Evolutionary conservation across 1,140 invertebrate genomes (phyloP).

Genomic region (Drosophila erecta): DNA sequence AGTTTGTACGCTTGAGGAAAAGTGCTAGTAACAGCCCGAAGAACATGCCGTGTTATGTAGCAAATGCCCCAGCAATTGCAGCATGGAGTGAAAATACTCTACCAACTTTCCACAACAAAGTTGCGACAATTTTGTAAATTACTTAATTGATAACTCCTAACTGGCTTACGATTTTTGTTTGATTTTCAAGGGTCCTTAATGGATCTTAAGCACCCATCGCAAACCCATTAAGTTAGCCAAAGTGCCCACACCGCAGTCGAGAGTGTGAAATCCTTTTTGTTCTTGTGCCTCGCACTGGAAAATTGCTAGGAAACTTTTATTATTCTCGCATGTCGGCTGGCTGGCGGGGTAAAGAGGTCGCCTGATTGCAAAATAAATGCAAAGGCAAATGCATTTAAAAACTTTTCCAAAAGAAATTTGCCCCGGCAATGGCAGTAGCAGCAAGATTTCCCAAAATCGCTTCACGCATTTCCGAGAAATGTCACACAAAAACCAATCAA

Average conservation of each 20-base stretch:
- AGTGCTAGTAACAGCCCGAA: slow-evolving; percentile 39
- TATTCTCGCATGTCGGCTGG: slow-evolving; percentile 57
- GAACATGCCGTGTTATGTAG: slow-evolving; percentile 26
- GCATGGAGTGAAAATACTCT: slow-evolving; percentile 19
- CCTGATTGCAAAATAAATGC: slow-evolving; percentile 72
- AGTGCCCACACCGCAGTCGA: slow-evolving; percentile 9
- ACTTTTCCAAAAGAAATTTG: slow-evolving; percentile 42
- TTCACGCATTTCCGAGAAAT: slow-evolving; percentile 34
- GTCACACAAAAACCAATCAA: slow-evolving; percentile 62
- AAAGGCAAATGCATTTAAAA: slow-evolving; percentile 67
- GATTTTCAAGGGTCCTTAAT: not conserved
- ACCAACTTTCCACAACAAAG: not conserved
- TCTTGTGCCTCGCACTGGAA: slow-evolving; percentile 36
- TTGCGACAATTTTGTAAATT: not conserved
- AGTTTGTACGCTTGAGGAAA: slow-evolving; percentile 39
- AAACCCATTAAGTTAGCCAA: slow-evolving; percentile 14
- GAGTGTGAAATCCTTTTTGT: slow-evolving; percentile 44
- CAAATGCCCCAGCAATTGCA: not conserved
- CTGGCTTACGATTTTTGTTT: not conserved
- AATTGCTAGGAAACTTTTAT: slow-evolving; percentile 65
- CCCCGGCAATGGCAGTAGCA: slow-evolving; percentile 10
- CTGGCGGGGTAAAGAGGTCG: not conserved
- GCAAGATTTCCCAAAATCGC: slow-evolving; percentile 49
- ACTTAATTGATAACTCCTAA: not conserved
- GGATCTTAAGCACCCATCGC: not conserved